A percentile compares a stretch with the other conserved stretches of the same genome.
Conservation (phyloP, 2,888 invertebrate species). For the Vannuccia rotundouncinata region DNA sequence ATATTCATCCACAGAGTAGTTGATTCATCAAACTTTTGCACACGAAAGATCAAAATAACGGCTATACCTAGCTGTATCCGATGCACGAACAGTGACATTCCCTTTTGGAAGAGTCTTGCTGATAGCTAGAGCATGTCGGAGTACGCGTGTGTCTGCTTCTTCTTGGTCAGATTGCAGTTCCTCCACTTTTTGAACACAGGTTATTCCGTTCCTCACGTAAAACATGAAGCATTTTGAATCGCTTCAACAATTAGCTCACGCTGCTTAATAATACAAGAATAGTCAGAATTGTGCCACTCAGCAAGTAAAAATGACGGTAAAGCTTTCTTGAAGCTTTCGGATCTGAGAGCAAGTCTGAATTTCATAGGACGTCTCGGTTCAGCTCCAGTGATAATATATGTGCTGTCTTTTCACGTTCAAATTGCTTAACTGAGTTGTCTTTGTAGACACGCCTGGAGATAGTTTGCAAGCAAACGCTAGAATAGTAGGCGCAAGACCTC, state of each 20-base stretch:
- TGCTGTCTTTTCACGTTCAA: background rate
- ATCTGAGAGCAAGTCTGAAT: background rate
- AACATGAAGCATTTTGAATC: too few relatives aligned
- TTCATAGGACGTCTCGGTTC: slow-evolving; percentile 1
- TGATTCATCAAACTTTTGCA: background rate
- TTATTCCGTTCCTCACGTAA: too few relatives aligned
- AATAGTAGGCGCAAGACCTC: background rate
- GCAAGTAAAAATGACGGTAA: background rate
- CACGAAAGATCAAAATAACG: background rate
- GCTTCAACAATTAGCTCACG: too few relatives aligned
- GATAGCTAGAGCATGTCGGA: background rate
- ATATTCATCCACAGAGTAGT: slow-evolving; percentile 3
- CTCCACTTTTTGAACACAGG: too few relatives aligned
- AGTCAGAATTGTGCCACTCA: background rate
- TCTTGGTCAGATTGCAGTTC: background rate
- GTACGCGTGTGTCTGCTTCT: slow-evolving; percentile 2
- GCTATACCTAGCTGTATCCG: background rate
- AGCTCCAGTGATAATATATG: background rate
- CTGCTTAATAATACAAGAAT: background rate
- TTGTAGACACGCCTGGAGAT: background rate
- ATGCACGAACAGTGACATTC: background rate
- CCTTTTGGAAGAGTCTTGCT: background rate
- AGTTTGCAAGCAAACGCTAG: background rate
- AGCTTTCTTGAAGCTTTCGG: background rate
- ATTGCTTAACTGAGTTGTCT: background rate